Conservation (phyloP, 1,140 invertebrate genomes). For the Protaetia brevitarsis region DNA sequence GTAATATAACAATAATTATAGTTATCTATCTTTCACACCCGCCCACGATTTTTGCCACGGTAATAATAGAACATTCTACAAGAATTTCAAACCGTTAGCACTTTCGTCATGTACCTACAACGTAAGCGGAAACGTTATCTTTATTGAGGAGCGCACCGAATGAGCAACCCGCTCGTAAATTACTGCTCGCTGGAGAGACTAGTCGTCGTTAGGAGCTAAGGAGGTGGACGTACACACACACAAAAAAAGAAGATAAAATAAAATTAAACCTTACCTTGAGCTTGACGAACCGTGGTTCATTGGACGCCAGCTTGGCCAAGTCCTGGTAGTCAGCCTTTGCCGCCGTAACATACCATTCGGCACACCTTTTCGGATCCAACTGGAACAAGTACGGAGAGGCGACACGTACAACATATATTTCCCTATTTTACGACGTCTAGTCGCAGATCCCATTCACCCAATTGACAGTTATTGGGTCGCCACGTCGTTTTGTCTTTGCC, state of each 20-base stretch:
- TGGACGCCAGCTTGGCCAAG: constrained; percentile 74
- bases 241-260: not conserved
- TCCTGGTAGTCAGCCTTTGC: constrained; percentile 79
- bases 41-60: not conserved
- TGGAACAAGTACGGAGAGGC: constrained; percentile 42
- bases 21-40: too few relatives aligned
- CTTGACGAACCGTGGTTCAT: constrained; percentile 75
- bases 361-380: constrained; percentile 63
- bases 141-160: not conserved
- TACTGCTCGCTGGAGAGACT: not conserved
- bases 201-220: not conserved
- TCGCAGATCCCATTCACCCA: not conserved
- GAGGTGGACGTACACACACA: not conserved
- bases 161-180: not conserved
- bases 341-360: constrained; percentile 81
- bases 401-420: constrained; percentile 18
- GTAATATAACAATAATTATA: too few relatives aligned
- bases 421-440: constrained; percentile 19
- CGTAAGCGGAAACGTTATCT: not conserved
- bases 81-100: not conserved
- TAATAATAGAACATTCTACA: not conserved
- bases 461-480: constrained; percentile 8
- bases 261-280: constrained; percentile 66
- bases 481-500: not conserved
- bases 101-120: not conserved